Conservation (phyloP, 35 echinoderm and acorn worm genomes). For the Apostichopus japonicus region DNA sequence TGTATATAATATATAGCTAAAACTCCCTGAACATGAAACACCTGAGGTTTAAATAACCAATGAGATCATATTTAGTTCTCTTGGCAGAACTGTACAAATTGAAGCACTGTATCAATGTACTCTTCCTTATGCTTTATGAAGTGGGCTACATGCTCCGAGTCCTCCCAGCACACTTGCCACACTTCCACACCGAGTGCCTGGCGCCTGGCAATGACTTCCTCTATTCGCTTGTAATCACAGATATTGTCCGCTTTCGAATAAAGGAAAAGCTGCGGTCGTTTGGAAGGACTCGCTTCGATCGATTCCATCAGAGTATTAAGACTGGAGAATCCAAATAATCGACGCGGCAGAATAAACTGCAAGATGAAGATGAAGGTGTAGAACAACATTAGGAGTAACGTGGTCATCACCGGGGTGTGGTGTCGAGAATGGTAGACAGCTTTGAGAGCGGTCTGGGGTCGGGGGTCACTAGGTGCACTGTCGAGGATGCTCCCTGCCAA, state of each 20-base stretch:
- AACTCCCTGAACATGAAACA: too few species aligned
- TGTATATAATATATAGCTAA: too few species aligned
- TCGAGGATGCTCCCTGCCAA: conserved; percentile 80
- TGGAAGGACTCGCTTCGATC: conserved; percentile 47
- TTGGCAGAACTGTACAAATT: conserved; percentile 72
- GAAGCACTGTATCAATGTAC: conserved; percentile 66
- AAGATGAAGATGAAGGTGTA: conserved; percentile 20
- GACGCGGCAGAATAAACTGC: conserved; percentile 23
- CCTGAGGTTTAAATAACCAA: too few species aligned
- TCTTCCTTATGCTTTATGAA: conserved; percentile 68
- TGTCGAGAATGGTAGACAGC: conserved; percentile 47
- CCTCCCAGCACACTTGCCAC: conserved; percentile 75
- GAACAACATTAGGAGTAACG: conserved; percentile 44
- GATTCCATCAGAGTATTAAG: conserved; percentile 25
- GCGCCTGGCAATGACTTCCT: conserved; percentile 67
- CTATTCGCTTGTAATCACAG: conserved; percentile 55
- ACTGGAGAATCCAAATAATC: background rate
- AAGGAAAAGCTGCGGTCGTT: conserved; percentile 77
- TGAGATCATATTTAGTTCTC: background rate
- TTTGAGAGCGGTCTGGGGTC: conserved; percentile 26
- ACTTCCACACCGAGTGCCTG: conserved; percentile 63
- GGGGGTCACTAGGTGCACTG: conserved; percentile 65
- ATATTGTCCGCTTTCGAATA: conserved; percentile 84
- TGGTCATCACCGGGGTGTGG: background rate
- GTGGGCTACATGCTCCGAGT: conserved; percentile 76